phyloP scores from a whole-genome alignment of 2,113 vertebrate genomes.

The Bos indicus region DNA sequence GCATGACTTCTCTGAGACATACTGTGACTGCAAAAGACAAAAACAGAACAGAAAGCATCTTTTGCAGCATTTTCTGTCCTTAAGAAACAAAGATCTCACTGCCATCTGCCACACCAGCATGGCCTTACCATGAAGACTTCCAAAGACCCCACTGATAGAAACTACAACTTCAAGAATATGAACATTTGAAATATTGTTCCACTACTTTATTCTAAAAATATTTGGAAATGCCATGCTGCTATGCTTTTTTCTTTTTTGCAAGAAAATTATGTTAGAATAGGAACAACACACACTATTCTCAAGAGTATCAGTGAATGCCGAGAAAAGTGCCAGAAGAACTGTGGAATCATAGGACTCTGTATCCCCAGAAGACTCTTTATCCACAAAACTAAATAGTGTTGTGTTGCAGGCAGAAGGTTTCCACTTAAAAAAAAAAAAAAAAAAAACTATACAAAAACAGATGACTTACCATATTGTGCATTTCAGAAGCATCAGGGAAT shows the following conservation, averaged over 20 bases:
- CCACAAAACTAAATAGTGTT: not conserved
- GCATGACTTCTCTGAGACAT: slow-evolving; percentile 50
- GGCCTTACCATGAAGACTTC: not conserved
- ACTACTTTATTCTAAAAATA: not conserved
- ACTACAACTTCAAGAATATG: not conserved
- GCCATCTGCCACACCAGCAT: not conserved
- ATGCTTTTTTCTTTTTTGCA: not conserved
- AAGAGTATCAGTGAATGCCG: not conserved
- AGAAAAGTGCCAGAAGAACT: not conserved
- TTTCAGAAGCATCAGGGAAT: not conserved
- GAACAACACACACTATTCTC: not conserved
- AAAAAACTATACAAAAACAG: not conserved
- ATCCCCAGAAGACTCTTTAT: not conserved
- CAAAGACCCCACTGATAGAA: not conserved
- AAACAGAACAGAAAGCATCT: slow-evolving; percentile 42
- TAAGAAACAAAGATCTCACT: not conserved
- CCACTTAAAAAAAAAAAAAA: not conserved
- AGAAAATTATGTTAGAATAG: not conserved
- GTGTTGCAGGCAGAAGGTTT: not conserved
- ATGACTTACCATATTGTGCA: not conserved
- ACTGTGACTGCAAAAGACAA: slow-evolving; percentile 16
- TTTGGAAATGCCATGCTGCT: not conserved
- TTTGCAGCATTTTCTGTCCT: slow-evolving; percentile 43
- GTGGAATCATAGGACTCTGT: not conserved
- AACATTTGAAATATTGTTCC: not conserved